Percentiles rank a stretch among this genome's conserved stretches.
phyloP scores from a whole-genome alignment of 92 coral and sea anemone species.

The Porites divaricata region DNA sequence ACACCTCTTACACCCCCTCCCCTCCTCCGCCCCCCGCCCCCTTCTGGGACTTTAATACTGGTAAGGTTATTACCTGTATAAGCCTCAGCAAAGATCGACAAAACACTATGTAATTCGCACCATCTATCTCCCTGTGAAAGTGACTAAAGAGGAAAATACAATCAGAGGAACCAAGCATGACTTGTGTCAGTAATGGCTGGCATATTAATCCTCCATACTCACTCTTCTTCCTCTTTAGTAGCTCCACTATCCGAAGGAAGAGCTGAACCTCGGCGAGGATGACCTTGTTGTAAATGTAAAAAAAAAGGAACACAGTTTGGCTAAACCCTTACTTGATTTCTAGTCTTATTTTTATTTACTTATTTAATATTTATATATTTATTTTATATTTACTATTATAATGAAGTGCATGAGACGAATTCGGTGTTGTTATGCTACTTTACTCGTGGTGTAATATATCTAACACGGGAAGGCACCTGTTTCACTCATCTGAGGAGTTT shows the following conservation, averaged over 20 bases:
- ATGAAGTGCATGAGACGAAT: too few species aligned
- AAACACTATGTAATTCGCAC: conserved; percentile 77
- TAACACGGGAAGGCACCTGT: too few species aligned
- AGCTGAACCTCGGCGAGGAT: conserved; percentile 55
- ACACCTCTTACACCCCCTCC: too few species aligned
- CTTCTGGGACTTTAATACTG: too few species aligned
- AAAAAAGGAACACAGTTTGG: not conserved
- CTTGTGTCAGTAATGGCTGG: not conserved
- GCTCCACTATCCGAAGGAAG: conserved; percentile 66
- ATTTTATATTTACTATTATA: too few species aligned
- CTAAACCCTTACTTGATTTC: not conserved
- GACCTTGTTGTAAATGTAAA: conserved; percentile 5
- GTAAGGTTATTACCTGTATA: conserved; percentile 72
- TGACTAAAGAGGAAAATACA: too few species aligned
- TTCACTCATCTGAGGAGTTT: too few species aligned
- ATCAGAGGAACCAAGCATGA: too few species aligned
- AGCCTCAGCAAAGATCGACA: conserved; percentile 87
- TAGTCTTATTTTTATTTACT: not conserved
- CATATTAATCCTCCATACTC: conserved; percentile 4
- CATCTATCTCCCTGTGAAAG: conserved; percentile 85
- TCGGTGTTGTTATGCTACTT: too few species aligned
- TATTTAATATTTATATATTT: too few species aligned
- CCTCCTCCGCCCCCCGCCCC: too few species aligned
- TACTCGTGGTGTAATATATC: too few species aligned
- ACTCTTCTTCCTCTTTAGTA: conserved; percentile 93